A percentile compares a stretch with the other conserved stretches of the same genome.
Evolutionary conservation across 2,888 invertebrate species (phyloP).

Genomic region (Anagyrus pseudococci): DNA sequence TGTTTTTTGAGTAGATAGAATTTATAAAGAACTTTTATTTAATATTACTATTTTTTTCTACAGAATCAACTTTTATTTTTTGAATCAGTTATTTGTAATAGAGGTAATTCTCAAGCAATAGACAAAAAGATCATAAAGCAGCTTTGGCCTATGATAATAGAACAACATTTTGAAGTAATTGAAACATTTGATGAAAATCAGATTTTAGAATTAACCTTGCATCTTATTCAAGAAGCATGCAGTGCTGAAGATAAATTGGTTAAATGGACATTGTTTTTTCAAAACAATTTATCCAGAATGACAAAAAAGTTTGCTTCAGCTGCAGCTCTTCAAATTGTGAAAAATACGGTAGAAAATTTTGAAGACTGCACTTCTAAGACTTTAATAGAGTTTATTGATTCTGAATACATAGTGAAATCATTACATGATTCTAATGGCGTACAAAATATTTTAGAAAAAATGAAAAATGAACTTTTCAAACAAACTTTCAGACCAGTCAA

Average conservation of each 20-base stretch:
- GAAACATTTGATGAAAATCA: conserved; percentile 43
- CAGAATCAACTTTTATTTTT: conserved; percentile 25
- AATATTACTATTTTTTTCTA: conserved; percentile 2
- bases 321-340: conserved; percentile 42
- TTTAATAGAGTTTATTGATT: conserved; percentile 41
- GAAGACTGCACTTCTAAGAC: conserved; percentile 38
- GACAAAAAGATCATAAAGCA: conserved; percentile 23
- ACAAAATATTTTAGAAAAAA: conserved; percentile 39
- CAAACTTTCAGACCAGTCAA: conserved; percentile 43
- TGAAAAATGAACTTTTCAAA: conserved; percentile 41
- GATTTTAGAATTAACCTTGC: conserved; percentile 42
- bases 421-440: conserved; percentile 32
- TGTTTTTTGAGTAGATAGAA: conserved; percentile 1
- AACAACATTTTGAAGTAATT: conserved; percentile 44
- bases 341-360: conserved; percentile 37
- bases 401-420: conserved; percentile 42
- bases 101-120: conserved; percentile 7
- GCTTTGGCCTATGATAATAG: conserved; percentile 46
- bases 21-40: too few relatives aligned
- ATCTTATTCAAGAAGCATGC: conserved; percentile 44
- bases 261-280: conserved; percentile 42
- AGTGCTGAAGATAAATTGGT: conserved; percentile 29
- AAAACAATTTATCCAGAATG: conserved; percentile 43
- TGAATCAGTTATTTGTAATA: conserved; percentile 18
- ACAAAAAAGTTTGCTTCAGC: conserved; percentile 44